These are phyloP conservation scores for Galerucella calmariensis DNA, from an alignment of 2,888 invertebrate species.

Conservation along the genomic window DNA sequence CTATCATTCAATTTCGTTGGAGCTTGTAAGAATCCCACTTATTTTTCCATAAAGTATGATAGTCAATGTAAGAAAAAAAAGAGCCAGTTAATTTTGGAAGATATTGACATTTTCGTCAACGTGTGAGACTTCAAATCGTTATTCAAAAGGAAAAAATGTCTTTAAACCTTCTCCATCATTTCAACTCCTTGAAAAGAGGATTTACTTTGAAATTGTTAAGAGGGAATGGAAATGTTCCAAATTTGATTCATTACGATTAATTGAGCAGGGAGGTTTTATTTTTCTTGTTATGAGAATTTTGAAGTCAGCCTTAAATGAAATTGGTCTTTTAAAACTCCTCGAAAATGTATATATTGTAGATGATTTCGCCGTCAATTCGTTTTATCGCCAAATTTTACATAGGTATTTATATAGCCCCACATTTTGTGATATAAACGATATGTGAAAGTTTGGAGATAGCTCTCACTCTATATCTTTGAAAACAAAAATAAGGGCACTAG, in stretches of 20 bases:
- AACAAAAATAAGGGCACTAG: no score
- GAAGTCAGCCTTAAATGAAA: neutral
- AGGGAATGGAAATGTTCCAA: neutral
- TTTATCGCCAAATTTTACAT: no score
- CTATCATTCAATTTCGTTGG: neutral
- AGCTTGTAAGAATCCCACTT: neutral
- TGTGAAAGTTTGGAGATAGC: no score
- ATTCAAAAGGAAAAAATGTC: neutral
- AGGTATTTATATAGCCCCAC: no score
- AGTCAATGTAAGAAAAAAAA: neutral
- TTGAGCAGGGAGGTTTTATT: neutral
- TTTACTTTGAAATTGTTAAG: neutral
- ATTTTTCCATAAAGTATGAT: neutral
- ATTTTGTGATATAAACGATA: no score
- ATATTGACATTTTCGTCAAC: neutral
- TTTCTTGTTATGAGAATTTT: neutral
- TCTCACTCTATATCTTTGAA: no score
- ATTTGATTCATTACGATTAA: neutral
- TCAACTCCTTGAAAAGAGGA: neutral
- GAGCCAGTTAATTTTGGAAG: neutral
- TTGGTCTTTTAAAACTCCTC: neutral
- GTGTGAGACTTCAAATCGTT: neutral
- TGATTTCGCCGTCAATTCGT: no score
- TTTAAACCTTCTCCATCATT: neutral
- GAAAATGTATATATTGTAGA: no score